Evolutionary conservation across 2,888 invertebrate genomes (phyloP), one percentile per base, ranked within the genome.

Genomic region (Margaritifera margaritifera): DNA sequence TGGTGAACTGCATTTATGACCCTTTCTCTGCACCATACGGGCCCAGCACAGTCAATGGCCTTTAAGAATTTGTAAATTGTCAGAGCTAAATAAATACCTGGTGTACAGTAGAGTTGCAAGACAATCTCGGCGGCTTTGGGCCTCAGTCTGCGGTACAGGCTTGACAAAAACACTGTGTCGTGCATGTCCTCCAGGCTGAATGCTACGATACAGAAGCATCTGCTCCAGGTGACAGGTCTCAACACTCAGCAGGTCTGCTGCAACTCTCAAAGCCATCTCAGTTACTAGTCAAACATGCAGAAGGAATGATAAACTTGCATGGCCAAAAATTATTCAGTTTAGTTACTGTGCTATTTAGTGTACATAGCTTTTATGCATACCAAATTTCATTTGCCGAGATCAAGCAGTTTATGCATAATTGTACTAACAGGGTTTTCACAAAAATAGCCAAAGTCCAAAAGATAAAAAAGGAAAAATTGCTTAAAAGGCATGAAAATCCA

Each of bases 71-170:
- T 42, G 42, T 42, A 11, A 42, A 42, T 11, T 42, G 42, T 42
- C 42, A 2, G 42, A 42, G 11, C 2, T 31, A 11, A 25, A 50
- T 27, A 31, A 66, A 54, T 42, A 87, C 87, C 81, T 83, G 57
- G 81, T 78, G 69, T 87, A 88, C 31, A 88, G 69, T n/a, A 86
- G 66, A 77, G 83, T 88, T 51, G 84, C 80, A 19, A 87, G 77
- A 69, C 86, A 85, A 70, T 87, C 86, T 42, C 84, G 62, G 5
- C 88, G 75, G 64, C 76, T 80, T 54, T 73, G 65, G 1, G 84
- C 82, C 66, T 87, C 85, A 6, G 62, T 59, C 51, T 77, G 68
- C 6, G 77, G 74, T n/a, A 87, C 83, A 6, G 87, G 85, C 69
- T 84, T 87, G 25, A 84, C 74, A 77, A 84, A 87, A 31, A 88